A percentile compares a stretch with the other conserved stretches of the same genome.
Conservation (phyloP, 2,113 vertebrate species). For the Alces alces region DNA sequence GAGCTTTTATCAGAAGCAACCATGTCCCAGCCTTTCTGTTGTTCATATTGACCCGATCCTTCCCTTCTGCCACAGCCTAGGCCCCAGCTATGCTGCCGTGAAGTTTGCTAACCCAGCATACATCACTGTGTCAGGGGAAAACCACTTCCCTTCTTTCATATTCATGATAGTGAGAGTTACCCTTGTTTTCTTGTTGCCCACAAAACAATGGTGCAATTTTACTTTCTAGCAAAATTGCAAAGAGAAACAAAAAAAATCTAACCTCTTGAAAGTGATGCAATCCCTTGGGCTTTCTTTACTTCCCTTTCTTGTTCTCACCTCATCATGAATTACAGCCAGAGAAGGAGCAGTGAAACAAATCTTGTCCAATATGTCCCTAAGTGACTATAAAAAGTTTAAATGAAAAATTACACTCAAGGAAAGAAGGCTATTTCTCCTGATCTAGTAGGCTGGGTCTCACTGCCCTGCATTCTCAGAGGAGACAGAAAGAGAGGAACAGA, state of each 20-base stretch:
- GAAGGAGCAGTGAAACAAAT: not conserved
- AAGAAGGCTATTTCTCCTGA: not conserved
- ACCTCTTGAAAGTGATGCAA: not conserved
- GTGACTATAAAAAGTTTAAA: not conserved
- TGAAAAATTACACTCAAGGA: not conserved
- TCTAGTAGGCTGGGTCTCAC: too few species aligned
- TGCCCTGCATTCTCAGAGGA: not conserved
- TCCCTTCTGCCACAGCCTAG: too few species aligned
- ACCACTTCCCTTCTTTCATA: not conserved
- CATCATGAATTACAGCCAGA: not conserved
- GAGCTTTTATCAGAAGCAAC: not conserved
- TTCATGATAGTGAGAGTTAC: not conserved
- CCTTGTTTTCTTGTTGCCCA: not conserved
- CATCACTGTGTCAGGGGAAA: too few species aligned
- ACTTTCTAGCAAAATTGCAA: slow-evolving; percentile 5
- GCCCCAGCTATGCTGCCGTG: too few species aligned
- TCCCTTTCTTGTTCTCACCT: not conserved
- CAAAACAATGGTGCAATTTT: not conserved
- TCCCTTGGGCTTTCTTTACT: not conserved
- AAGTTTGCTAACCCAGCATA: too few species aligned
- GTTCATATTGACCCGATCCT: not conserved
- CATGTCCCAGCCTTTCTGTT: not conserved
- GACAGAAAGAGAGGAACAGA: not conserved
- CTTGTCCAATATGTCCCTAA: not conserved
- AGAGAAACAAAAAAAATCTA: not conserved